Percentiles rank a stretch among this genome's conserved stretches.
phyloP scores from a whole-genome alignment of 2,797 vertebrate genomes.

The Natrix natrix region DNA sequence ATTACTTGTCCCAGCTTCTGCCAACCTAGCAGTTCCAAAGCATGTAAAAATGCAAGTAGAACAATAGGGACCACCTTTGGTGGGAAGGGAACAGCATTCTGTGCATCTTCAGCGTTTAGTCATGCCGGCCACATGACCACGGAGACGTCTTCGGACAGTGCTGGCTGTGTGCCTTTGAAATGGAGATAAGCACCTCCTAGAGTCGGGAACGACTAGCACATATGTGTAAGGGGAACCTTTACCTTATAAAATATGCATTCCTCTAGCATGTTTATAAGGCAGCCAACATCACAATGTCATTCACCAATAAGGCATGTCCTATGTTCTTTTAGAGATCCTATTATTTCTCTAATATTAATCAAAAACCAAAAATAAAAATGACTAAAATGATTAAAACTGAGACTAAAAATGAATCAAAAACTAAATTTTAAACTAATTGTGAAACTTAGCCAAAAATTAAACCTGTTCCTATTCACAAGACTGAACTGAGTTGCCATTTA shows the following conservation, averaged over 20 bases:
- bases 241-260: not conserved
- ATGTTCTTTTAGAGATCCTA: not conserved
- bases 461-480: not conserved
- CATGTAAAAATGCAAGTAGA: no score
- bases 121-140: no score
- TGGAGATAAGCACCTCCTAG: no score
- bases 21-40: no score
- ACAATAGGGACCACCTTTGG: no score
- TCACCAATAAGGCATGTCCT: not conserved
- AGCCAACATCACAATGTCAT: not conserved
- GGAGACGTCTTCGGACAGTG: no score
- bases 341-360: not conserved
- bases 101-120: no score
- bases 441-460: not conserved
- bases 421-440: not conserved
- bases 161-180: no score
- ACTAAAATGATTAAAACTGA: not conserved
- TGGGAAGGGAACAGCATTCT: no score
- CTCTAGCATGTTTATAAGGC: slow-evolving; percentile 14
- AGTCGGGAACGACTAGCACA: no score
- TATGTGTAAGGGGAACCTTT: no score
- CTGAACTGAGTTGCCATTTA: not conserved
- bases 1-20: no score
- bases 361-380: not conserved
- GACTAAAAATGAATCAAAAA: not conserved